These are phyloP conservation scores for Oryctes rhinoceros DNA, from an alignment of 1,140 invertebrate species.

Conservation along the genomic window DNA sequence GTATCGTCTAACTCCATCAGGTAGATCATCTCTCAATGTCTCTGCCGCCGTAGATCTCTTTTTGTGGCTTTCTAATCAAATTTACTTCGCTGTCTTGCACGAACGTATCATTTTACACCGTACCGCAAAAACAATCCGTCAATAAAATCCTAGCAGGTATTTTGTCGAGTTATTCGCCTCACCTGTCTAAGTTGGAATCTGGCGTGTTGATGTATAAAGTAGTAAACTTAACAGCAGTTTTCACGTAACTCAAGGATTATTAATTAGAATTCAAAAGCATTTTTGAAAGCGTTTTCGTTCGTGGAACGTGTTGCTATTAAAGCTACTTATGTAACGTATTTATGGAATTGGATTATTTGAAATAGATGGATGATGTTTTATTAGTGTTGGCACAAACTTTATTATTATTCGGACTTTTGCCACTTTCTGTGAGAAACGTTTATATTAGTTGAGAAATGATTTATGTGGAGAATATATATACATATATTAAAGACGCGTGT, in stretches of 20 bases:
- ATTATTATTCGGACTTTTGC: no score
- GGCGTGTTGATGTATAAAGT: background rate
- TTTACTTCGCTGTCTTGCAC: background rate
- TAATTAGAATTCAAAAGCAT: background rate
- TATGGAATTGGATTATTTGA: background rate
- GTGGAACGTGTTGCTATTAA: constrained; percentile 13
- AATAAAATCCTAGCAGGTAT: constrained; percentile 6
- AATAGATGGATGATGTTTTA: background rate
- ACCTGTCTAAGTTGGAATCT: constrained; percentile 1
- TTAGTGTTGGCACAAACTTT: background rate
- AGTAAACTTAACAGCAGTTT: background rate
- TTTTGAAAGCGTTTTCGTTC: background rate
- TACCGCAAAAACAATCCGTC: constrained; percentile 10
- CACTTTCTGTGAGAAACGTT: no score
- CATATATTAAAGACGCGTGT: no score
- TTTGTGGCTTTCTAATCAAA: constrained; percentile 9
- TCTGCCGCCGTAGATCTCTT: background rate
- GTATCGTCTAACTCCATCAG: background rate
- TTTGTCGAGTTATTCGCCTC: constrained; percentile 13
- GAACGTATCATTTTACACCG: background rate
- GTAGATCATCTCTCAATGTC: background rate
- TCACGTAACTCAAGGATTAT: background rate
- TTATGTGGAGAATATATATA: no score
- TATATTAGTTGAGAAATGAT: no score
- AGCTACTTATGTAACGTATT: background rate